Evolutionary conservation across 2,888 invertebrate species (phyloP).

Genomic region (Actias luna): DNA sequence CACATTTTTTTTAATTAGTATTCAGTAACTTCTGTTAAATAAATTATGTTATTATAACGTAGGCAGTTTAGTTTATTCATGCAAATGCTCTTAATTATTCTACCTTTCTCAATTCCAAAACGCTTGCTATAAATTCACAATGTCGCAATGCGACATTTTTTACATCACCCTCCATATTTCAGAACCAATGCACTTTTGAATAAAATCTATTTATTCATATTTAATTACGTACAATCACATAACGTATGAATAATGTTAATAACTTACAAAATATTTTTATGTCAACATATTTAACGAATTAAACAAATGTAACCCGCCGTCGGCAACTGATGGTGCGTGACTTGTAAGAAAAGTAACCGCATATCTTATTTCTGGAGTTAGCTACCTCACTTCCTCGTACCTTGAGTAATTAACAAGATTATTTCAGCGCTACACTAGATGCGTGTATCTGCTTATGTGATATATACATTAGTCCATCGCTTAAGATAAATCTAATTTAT

Average conservation of each 20-base stretch:
- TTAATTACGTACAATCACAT: background rate
- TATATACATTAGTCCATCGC: no score
- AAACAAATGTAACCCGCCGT: background rate
- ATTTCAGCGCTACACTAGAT: no score
- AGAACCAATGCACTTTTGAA: background rate
- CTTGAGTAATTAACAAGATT: no score
- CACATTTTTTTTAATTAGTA: background rate
- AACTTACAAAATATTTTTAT: background rate
- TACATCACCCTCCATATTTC: background rate
- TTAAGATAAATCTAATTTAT: no score
- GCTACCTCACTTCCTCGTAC: no score
- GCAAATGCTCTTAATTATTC: background rate
- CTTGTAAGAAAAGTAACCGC: background rate
- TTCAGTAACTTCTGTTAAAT: background rate
- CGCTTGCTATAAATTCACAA: background rate
- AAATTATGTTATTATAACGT: background rate
- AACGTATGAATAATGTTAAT: background rate
- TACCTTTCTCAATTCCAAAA: background rate
- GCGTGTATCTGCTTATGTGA: no score
- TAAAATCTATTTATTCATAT: background rate
- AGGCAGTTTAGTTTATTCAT: background rate
- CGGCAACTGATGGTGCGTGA: background rate
- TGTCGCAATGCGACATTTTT: conserved; percentile 2
- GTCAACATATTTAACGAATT: background rate
- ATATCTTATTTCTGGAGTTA: background rate